Base-by-base conservation (phyloP, 2,888 invertebrate species). In the Cryptocephalus moraei region DNA sequence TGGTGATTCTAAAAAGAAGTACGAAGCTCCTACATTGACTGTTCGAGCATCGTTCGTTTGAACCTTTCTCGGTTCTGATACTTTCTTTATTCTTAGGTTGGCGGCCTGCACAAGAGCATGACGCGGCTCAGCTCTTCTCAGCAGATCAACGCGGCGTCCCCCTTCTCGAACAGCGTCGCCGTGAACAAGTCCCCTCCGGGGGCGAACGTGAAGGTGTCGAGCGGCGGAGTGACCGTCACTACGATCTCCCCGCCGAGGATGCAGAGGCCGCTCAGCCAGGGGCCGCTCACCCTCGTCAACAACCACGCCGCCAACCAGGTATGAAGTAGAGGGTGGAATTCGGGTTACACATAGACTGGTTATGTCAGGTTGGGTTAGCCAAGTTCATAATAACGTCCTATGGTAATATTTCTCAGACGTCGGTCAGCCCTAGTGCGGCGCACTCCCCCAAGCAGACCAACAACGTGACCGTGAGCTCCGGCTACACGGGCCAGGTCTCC, bases 21-120 rank as follows among this genome's bases (percentile, higher is more conserved):
- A n/a, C n/a, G n/a, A n/a, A n/a, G n/a, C n/a, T n/a, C n/a, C n/a
- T n/a, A n/a, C n/a, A n/a, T n/a, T n/a, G n/a, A n/a, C n/a, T n/a
- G n/a, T n/a, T n/a, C n/a, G n/a, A n/a, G n/a, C n/a, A n/a, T n/a
- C n/a, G n/a, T n/a, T n/a, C n/a, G n/a, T 34, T 9, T 34, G 34
- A 34, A 34, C 34, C 34, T 34, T 34, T 34, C 34, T 9, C 34
- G n/a, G 34, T 9, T 34, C n/a, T 34, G 34, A 34, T 34, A 34
- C 34, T 22, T 22, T 22, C 22, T 22, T 6, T 6, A 22, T 22
- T 22, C 6, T 22, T 4, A 36, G 36, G 83, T 86, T 10, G 84
- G 85, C 8, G 87, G 86, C 1, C 73, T 87, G 4, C 86, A 87
- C 65, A 87, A 86, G 66, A 87, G 87, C 65, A 86, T 88, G 86